Base-by-base conservation (phyloP, 2,797 vertebrate genomes). In the Platyrinchus mystaceus region DNA sequence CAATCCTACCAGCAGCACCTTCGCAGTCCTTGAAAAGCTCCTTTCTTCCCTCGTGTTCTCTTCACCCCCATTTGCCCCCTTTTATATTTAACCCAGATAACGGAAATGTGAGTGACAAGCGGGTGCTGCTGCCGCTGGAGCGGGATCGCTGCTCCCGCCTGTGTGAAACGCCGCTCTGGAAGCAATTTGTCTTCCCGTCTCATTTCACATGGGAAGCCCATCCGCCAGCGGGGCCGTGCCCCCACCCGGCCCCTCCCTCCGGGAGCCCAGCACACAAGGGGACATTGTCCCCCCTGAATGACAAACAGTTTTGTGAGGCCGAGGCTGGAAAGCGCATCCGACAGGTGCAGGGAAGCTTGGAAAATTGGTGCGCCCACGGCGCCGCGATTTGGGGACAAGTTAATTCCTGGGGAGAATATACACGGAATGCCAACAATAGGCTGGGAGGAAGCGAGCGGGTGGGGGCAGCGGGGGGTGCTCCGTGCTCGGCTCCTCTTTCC, bases 311-410 rank as follows among this genome's bases (percentile, higher is more conserved):
- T 28, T 20, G 92, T 84, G 93, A 94, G 5, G 81, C 89, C 4
- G 6, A 49, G 87, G 84, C 93, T 90, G 94, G 22, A 86, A 80
- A 96, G 92, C 6, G 44, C 92, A 91, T 93, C 85, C 83, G 93
- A 93, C 96, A 96, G 91, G 93, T 96, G 94, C 94, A 96, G 46
- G 81, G 85, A 91, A 96, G 92, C 95, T 93, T 93, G 94, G 71
- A 93, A 95, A 97, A 96, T 93, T 8, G 56, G 87, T 12, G 81
- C 20, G 50, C 21, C 4, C 79, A 3, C 34, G 46, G 30, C 76
- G 14, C 87, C 5, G 6, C 36, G 4, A 5, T 16, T 49, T 47
- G 8, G 91, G 82, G 43, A 84, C 79, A 2, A 58, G 87, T 66
- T 68, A 49, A 56, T 85, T 81, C 81, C 91, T 14, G 6, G 44